Percentiles rank a stretch among this genome's conserved stretches.
Conservation (phyloP, 2,888 invertebrate species). For the Drosophila ezoana region DNA sequence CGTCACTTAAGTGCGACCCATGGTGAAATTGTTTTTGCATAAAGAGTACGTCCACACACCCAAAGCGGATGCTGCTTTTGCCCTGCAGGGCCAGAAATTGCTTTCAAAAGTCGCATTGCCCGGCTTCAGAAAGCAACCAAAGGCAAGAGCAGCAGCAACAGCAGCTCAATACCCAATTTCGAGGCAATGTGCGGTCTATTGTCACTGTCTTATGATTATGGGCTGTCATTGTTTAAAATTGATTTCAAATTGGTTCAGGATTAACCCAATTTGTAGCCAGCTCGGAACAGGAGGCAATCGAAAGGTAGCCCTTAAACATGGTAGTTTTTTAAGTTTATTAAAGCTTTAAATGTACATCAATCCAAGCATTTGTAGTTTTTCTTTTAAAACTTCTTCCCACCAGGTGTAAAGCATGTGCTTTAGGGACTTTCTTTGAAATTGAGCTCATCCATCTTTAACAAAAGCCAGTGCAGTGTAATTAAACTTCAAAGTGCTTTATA, state of each 20-base stretch:
- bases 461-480: neutral
- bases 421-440: neutral
- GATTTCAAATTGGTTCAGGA: constrained; percentile 53
- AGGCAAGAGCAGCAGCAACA: neutral
- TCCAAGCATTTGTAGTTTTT: neutral
- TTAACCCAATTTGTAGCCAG: constrained; percentile 48
- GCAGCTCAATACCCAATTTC: constrained; percentile 48
- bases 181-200: constrained; percentile 43
- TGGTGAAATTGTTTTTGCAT: constrained; percentile 73
- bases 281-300: constrained; percentile 1
- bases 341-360: no score
- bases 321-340: neutral
- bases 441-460: neutral
- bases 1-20: constrained; percentile 54
- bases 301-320: neutral
- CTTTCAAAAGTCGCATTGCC: constrained; percentile 6
- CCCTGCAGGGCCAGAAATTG: constrained; percentile 22
- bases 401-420: neutral
- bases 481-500: constrained; percentile 1
- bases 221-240: constrained; percentile 57
- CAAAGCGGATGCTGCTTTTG: neutral
- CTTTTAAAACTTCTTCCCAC: neutral
- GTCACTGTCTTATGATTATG: constrained; percentile 40
- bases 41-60: constrained; percentile 23
- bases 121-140: neutral